Percentiles rank a stretch among this genome's conserved stretches.
These are phyloP conservation scores for Chiridota heheva DNA, from an alignment of 35 echinoderm and acorn worm genomes.

Conservation along the genomic window DNA sequence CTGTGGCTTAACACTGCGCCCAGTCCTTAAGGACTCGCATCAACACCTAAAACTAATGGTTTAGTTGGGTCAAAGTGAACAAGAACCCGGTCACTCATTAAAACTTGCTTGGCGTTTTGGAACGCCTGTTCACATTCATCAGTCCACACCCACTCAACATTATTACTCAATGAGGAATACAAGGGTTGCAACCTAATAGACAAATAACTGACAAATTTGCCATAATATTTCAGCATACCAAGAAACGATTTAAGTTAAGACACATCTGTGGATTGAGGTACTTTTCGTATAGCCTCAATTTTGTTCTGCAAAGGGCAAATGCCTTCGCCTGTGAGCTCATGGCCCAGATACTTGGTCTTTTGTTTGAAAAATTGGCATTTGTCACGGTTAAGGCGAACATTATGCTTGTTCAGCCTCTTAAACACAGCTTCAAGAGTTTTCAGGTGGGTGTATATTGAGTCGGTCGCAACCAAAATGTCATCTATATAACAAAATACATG, in stretches of 20 bases:
- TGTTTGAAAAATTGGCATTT: slow-evolving; percentile 48
- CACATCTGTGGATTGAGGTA: slow-evolving; percentile 23
- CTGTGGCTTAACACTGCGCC: too few relatives aligned
- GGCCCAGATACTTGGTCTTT: slow-evolving; percentile 31
- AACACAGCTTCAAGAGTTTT: slow-evolving; percentile 30
- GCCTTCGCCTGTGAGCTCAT: slow-evolving; percentile 19
- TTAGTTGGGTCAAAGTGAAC: too few relatives aligned
- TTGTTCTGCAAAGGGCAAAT: slow-evolving; percentile 15
- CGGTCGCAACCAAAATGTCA: slow-evolving; percentile 34
- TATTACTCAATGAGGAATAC: too few relatives aligned
- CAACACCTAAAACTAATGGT: too few relatives aligned
- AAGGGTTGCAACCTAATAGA: too few relatives aligned
- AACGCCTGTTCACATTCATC: too few relatives aligned
- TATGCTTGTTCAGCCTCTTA: slow-evolving; percentile 31
- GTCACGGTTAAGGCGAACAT: slow-evolving; percentile 18
- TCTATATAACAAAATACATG: slow-evolving; percentile 46
- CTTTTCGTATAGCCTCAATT: slow-evolving; percentile 15
- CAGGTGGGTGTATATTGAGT: not conserved
- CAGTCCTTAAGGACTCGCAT: too few relatives aligned
- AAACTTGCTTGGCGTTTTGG: too few relatives aligned
- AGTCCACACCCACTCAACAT: too few relatives aligned
- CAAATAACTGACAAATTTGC: slow-evolving; percentile 46
- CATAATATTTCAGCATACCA: slow-evolving; percentile 13
- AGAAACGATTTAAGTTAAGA: slow-evolving; percentile 14
- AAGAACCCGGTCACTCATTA: too few relatives aligned